Base-by-base conservation (phyloP, 2,113 vertebrate genomes). In the Coturnix japonica region DNA sequence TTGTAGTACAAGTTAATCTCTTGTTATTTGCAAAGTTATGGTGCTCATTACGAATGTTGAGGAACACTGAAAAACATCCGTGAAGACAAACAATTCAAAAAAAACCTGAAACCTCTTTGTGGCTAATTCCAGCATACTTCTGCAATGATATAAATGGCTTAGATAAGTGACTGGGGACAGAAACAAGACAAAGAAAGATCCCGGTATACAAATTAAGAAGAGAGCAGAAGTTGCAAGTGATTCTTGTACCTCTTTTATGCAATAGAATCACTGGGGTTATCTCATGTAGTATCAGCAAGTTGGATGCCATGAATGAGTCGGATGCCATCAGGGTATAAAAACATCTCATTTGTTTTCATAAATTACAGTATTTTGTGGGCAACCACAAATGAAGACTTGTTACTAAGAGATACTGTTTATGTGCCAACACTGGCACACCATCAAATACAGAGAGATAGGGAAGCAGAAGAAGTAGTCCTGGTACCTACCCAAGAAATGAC, bases 401-500 rank as follows among this genome's bases (percentile, higher is more conserved):
- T 95, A 96, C 94, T 90, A 95, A 87, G 96, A 91, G 94, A 96
- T 90, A 95, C 93, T 54, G 67, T 89, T 93, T 64, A 17, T 85
- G 74, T 95, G 95, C 96, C 96, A 97, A 93, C 90, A 91, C 87
- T 96, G 96, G 96, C 95, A 96, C 77, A 85, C 60, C 80, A 93
- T 95, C 95, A 96, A 97, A 93, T 94, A 87, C 46, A 75, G 49
- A 90, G 69, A 95, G 96, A 96, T 93, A 92, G 77, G 44, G 73
- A 82, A 95, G 90, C 85, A 96, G 93, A 93, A 95, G 89, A 96
- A 96, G 80, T 65, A 60, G 63, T 85, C 85, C 95, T 97, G 96
- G 94, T 96, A 88, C 79, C 89, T 85, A 91, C 95, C 95, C 96
- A 97, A 96, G 91, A 96, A 96, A 95, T 93, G 91, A 96, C 90